These are phyloP conservation scores for Panagrolaimus sp. DNA, from an alignment of 1,140 invertebrate genomes.

Conservation along the genomic window DNA sequence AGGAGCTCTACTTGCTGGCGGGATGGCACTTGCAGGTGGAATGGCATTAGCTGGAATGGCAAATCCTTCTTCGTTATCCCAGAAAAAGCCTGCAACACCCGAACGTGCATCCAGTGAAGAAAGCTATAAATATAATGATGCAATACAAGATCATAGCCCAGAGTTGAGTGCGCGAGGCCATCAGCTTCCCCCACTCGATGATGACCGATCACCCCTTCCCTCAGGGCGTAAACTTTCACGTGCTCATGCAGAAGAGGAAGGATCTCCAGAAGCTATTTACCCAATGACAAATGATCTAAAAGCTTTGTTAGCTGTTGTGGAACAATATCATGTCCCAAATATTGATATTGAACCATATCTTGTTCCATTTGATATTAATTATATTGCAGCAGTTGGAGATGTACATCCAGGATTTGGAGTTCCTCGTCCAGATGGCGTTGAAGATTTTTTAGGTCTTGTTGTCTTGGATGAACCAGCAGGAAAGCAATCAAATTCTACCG, in stretches of 20 bases:
- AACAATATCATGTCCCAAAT: background rate
- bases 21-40: background rate
- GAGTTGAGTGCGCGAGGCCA: background rate
- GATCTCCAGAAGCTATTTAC: background rate
- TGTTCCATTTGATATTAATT: slow-evolving; percentile 89
- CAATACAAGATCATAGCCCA: background rate
- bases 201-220: background rate
- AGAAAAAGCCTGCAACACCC: background rate
- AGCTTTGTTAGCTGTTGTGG: background rate
- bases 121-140: slow-evolving; percentile 6
- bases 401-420: slow-evolving; percentile 93
- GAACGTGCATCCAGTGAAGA: background rate
- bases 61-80: background rate
- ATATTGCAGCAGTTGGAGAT: slow-evolving; percentile 92
- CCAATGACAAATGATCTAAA: background rate
- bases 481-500: slow-evolving; percentile 82
- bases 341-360: slow-evolving; percentile 59
- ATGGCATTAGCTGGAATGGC: background rate
- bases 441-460: slow-evolving; percentile 72
- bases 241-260: background rate
- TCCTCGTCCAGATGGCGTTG: slow-evolving; percentile 57
- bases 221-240: background rate
- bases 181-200: background rate
- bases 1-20: background rate
- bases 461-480: slow-evolving; percentile 89